Evolutionary conservation across 2,888 invertebrate species (phyloP).

Genomic region (Adelognathus sp.): DNA sequence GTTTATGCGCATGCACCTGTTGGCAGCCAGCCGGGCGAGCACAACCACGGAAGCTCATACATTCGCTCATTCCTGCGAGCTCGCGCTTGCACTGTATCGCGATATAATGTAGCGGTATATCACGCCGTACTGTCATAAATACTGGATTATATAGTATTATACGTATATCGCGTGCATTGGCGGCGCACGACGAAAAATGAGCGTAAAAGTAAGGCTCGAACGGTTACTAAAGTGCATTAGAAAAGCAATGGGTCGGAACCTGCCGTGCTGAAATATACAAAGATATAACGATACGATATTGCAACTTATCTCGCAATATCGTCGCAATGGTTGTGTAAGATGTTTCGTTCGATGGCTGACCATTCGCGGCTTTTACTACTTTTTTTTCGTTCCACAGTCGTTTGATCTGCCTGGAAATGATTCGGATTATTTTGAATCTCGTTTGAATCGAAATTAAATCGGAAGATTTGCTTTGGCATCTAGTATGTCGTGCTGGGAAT

Average conservation of each 20-base stretch:
- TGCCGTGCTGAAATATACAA: background rate
- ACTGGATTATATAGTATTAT: slow-evolving; percentile 30
- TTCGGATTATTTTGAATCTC: too few relatives aligned
- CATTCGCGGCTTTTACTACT: too few relatives aligned
- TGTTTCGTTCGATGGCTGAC: too few relatives aligned
- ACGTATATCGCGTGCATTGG: slow-evolving; percentile 18
- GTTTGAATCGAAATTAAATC: too few relatives aligned
- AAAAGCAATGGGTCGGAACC: slow-evolving; percentile 12
- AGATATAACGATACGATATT: slow-evolving; percentile 30
- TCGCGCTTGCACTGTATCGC: background rate
- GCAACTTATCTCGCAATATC: slow-evolving; percentile 5
- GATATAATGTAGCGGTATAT: slow-evolving; percentile 30
- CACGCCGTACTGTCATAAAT: slow-evolving; percentile 30
- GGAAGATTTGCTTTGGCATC: too few relatives aligned
- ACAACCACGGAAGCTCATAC: background rate
- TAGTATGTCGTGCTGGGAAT: too few relatives aligned
- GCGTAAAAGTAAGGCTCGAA: background rate
- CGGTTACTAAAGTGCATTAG: slow-evolving; percentile 38
- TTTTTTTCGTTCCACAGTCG: too few relatives aligned
- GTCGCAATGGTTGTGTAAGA: background rate
- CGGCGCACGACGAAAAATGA: slow-evolving; percentile 8
- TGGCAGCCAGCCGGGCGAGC: slow-evolving; percentile 53
- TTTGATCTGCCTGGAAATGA: too few relatives aligned
- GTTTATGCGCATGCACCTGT: slow-evolving; percentile 72
- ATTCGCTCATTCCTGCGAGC: background rate